Conservation (phyloP, 2,888 invertebrate species). For the Megastigmus dorsalis region DNA sequence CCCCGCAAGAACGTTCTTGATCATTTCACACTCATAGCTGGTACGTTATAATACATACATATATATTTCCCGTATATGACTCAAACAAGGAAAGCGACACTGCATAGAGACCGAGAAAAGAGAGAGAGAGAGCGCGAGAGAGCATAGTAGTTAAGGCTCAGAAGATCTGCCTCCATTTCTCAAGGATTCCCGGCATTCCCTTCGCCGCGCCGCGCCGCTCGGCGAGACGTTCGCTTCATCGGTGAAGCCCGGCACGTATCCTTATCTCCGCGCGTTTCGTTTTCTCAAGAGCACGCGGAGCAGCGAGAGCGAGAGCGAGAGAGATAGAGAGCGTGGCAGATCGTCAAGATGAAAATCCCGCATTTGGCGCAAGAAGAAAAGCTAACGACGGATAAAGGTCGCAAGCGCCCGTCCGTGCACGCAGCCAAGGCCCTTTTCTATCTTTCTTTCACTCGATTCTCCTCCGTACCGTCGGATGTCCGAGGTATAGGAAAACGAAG, state of each 20-base stretch:
- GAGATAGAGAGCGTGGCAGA: constrained; percentile 49
- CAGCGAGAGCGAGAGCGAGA: too few species aligned
- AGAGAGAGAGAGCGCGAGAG: not conserved
- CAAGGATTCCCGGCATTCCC: constrained; percentile 40
- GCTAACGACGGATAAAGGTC: constrained; percentile 48
- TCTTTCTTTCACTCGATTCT: not conserved
- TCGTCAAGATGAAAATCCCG: constrained; percentile 56
- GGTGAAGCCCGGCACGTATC: constrained; percentile 60
- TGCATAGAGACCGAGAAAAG: not conserved
- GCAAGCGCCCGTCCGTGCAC: not conserved
- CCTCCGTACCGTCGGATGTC: too few species aligned
- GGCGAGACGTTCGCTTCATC: constrained; percentile 47
- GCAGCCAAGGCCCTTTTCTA: not conserved
- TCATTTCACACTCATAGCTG: constrained; percentile 11
- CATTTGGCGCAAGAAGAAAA: constrained; percentile 32
- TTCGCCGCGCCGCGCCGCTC: not conserved
- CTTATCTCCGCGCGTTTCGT: constrained; percentile 54
- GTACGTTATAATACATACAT: too few species aligned
- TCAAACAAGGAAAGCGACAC: too few species aligned
- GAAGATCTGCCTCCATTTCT: constrained; percentile 49
- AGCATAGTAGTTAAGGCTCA: constrained; percentile 41
- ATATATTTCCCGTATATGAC: too few species aligned
- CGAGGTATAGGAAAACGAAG: not conserved
- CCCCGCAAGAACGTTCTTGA: too few species aligned
- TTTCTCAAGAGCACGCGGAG: constrained; percentile 41